Evolutionary conservation across 2,113 vertebrate genomes (phyloP).

Genomic region (Onychostruthus taczanowskii): DNA sequence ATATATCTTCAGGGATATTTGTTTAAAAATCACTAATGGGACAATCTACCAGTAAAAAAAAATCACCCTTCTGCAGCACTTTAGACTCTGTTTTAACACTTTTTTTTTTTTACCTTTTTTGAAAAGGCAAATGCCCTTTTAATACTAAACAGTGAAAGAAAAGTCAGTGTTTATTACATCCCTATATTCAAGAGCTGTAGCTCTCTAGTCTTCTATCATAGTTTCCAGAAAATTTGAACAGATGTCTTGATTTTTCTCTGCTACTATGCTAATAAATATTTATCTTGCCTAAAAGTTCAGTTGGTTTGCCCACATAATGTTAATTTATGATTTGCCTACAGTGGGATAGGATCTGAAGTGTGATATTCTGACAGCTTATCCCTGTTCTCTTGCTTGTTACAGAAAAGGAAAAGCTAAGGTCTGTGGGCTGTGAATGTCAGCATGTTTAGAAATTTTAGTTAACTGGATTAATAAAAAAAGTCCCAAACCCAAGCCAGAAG

Average conservation of each 20-base stretch:
- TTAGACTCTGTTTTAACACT: neutral
- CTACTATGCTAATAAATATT: neutral
- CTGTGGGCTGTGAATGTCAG: neutral
- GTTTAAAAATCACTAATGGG: neutral
- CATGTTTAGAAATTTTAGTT: neutral
- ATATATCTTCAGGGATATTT: neutral
- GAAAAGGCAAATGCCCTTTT: neutral
- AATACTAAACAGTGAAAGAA: neutral
- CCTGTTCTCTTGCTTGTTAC: neutral
- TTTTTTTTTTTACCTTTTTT: neutral
- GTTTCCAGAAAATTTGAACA: neutral
- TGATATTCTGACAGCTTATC: neutral
- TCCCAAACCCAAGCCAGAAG: neutral
- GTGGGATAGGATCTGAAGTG: neutral
- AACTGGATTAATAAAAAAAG: neutral
- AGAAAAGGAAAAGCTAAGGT: neutral
- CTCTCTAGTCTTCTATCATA: neutral
- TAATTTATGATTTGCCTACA: neutral
- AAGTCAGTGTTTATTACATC: neutral
- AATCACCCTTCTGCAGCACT: neutral
- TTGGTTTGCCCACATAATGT: neutral
- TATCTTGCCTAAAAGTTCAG: neutral
- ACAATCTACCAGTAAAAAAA: neutral
- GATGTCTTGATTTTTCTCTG: neutral
- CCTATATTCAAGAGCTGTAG: neutral